A percentile compares a stretch with the other conserved stretches of the same genome.
phyloP scores from a whole-genome alignment of 2,113 vertebrate genomes.

The Ginglymostoma cirratum region DNA sequence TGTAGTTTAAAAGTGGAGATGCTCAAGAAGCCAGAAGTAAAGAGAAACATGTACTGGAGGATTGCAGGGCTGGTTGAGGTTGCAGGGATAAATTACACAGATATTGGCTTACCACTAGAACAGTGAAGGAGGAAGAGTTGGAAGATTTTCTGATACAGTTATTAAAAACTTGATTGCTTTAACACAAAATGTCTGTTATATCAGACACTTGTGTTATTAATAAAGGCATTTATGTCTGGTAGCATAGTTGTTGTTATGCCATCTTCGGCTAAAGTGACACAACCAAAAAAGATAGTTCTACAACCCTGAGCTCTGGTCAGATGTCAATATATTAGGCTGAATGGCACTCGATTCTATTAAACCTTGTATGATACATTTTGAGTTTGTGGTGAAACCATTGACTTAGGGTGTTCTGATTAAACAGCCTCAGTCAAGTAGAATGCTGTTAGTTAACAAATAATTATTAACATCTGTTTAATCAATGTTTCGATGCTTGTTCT shows the following conservation, averaged over 20 bases:
- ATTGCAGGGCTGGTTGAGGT: too few relatives aligned
- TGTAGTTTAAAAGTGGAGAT: too few relatives aligned
- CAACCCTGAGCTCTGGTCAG: not conserved
- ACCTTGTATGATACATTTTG: not conserved
- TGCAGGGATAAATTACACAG: too few relatives aligned
- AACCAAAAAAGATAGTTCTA: not conserved
- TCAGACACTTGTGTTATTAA: not conserved
- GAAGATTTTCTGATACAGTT: not conserved
- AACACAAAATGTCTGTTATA: not conserved
- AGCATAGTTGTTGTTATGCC: not conserved
- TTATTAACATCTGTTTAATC: not conserved
- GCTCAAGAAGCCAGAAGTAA: too few relatives aligned
- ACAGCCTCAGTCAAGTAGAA: not conserved
- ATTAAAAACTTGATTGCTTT: not conserved
- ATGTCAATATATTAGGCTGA: not conserved
- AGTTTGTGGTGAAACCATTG: not conserved
- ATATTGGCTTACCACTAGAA: too few relatives aligned
- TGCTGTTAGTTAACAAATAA: not conserved
- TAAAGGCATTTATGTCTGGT: not conserved
- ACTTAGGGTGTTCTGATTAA: not conserved
- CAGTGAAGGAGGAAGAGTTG: not conserved
- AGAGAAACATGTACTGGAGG: too few relatives aligned
- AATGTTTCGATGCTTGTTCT: not conserved
- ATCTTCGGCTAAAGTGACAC: not conserved
- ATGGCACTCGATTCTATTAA: not conserved